Evolutionary conservation across 1,140 invertebrate species (phyloP), one percentile per base, ranked within the genome.

Genomic region (Caligus rogercresseyi): DNA sequence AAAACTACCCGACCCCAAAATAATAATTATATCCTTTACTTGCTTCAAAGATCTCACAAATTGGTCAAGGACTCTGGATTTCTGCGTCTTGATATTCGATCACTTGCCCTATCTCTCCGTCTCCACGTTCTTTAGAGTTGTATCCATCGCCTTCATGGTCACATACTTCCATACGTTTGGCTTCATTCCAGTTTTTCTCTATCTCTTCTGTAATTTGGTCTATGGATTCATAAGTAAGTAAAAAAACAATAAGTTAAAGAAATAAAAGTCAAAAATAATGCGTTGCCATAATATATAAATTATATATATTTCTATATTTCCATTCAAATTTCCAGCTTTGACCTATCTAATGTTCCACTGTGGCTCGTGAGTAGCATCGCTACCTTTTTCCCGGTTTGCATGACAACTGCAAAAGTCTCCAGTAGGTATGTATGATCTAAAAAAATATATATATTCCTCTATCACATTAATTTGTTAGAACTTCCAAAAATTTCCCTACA

Each of bases 161-260:
- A 54, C 53, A 16, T 54, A 54, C 21, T 54, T 54, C 53, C n/a
- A 54, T 23, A 54, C 53, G 13, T 54, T 19, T 54, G 53, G 53
- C 7, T 54, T 54, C 16, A 54, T 54, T 7, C 53, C 53, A 7
- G 53, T 54, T 13, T 54, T 54, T 23, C 4, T 54, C 11, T 54
- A 19, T 54, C 21, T 16, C 13, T 19, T 54, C 21, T 16, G 11
- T 20, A 54, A 54, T 16, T 54, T 54, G 21, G n/a, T 54, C 16
- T 19, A 19, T 23, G 53, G 53, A 16, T 54, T 14, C 53, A n/a
- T n/a, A n/a, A n/a, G n/a, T n/a, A n/a, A n/a, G n/a, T n/a, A n/a
- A n/a, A n/a, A n/a, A n/a, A n/a, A n/a, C n/a, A n/a, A n/a, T n/a
- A n/a, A n/a, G n/a, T n/a, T n/a, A n/a, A n/a, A n/a, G n/a, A n/a